Evolutionary conservation across 2,113 vertebrate species (phyloP).

Genomic region (Mungos mungo): DNA sequence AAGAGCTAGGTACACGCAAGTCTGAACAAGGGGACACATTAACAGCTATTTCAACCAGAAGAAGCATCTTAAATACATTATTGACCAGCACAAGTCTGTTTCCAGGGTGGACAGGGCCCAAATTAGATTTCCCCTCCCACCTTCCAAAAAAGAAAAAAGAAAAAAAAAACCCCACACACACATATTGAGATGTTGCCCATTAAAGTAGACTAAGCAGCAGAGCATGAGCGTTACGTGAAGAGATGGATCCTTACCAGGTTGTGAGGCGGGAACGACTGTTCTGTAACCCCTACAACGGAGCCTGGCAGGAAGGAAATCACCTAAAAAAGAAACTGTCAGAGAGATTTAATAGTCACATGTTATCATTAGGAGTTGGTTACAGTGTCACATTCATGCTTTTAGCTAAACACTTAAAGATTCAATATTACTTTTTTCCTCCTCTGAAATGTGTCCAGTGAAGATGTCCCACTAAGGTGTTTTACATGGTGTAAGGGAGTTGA

Average conservation of each 20-base stretch:
- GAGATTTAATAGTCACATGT: constrained; percentile 98
- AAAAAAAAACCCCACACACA: constrained; percentile 54
- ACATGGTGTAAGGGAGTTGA: constrained; percentile 81
- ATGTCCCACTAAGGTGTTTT: constrained; percentile 84
- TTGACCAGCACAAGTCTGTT: constrained; percentile 82
- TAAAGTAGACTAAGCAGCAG: constrained; percentile 83
- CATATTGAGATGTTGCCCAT: constrained; percentile 72
- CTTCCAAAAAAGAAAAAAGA: constrained; percentile 46
- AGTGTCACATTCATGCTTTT: constrained; percentile 88
- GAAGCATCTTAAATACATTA: constrained; percentile 75
- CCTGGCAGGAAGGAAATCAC: constrained; percentile 96
- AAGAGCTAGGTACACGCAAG: constrained; percentile 81
- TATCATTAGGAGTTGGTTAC: constrained; percentile 88
- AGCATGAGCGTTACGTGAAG: constrained; percentile 88
- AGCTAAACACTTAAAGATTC: constrained; percentile 83
- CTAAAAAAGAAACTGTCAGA: constrained; percentile 99
- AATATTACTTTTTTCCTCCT: constrained; percentile 83
- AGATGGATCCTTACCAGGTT: constrained; percentile 99
- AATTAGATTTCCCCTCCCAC: constrained; percentile 67
- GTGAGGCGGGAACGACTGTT: constrained; percentile 93
- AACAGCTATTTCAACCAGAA: constrained; percentile 78
- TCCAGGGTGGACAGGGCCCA: constrained; percentile 83
- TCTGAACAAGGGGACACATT: constrained; percentile 82
- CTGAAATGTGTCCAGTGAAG: constrained; percentile 86
- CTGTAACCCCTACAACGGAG: constrained; percentile 95